Conservation (phyloP, 1,140 invertebrate genomes). For the Papilio polytes region DNA sequence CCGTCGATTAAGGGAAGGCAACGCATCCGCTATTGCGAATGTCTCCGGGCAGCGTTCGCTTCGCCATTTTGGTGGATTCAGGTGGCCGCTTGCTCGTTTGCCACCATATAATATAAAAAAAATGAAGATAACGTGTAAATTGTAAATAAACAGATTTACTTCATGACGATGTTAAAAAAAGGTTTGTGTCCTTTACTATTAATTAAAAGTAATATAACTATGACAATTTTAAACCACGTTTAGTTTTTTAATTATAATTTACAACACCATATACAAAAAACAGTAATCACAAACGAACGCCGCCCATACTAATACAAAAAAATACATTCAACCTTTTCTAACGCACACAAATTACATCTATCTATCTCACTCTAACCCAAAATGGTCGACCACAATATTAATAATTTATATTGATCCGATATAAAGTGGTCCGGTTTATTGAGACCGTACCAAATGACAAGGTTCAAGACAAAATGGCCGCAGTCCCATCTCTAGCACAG, state of each 20-base stretch:
- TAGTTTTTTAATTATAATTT: neutral
- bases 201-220: neutral
- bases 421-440: constrained; percentile 44
- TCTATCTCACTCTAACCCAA: constrained; percentile 55
- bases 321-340: constrained; percentile 50
- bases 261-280: constrained; percentile 41
- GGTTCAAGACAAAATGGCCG: constrained; percentile 48
- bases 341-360: constrained; percentile 47
- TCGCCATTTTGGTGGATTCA: no score
- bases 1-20: no score
- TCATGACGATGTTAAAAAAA: no score
- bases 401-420: constrained; percentile 53
- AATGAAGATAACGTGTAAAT: no score
- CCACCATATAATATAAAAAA: no score
- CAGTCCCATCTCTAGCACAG: constrained; percentile 44
- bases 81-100: no score
- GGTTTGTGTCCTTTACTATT: no score
- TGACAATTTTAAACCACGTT: neutral
- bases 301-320: constrained; percentile 44
- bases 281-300: constrained; percentile 46
- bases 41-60: no score
- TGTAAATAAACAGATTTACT: no score
- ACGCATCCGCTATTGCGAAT: no score
- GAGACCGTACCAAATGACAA: constrained; percentile 18
- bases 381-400: constrained; percentile 53